Evolutionary conservation across 2,797 vertebrate genomes (phyloP), one percentile per base, ranked within the genome.

Genomic region (Brachyalestes nurse): DNA sequence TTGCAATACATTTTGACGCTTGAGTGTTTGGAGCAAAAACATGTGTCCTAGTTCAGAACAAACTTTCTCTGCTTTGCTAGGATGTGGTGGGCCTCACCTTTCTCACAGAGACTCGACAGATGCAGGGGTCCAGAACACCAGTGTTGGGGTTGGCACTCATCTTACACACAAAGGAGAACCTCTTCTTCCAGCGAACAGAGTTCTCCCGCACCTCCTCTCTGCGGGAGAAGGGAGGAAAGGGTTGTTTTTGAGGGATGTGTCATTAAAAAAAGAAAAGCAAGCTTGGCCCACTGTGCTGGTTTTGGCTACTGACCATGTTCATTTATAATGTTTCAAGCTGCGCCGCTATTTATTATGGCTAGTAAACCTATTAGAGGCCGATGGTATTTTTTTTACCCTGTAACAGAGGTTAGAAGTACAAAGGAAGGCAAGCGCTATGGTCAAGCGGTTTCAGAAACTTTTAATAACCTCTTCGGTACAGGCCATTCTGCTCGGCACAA

Each of bases 131-230:
- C 92, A 99, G 94, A 79, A 99, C 95, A 2, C 97, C 98, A 0
- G 98, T 99, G 89, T 96, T 95, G 0, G 97, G 95, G 90, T 97
- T 99, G 87, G 97, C 97, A 12, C 97, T 98, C 96, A 99, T 97
- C 83, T 99, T 99, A 66, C 97, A 98, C 83, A 98, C 92, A 23
- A 99, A 99, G 55, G 92, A 96, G 83, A 99, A 98, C 87, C 94
- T 96, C 92, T 97, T 98, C 86, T 91, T 96, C 98, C 98, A 99
- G 77, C 94, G 94, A 14, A 99, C 98, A 0, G 96, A 96, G 91
- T 99, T 97, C 85, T 98, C 95, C 75, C 95, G 96, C 49, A 99
- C 96, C 87, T 98, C 97, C 90, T 97, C 94, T 85, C 97, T 99
- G 80, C 0, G 0, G 71, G 57, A 58, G 34, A 79, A 62, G 7